Percentiles rank a stretch among this genome's conserved stretches.
Evolutionary conservation across 2,797 vertebrate genomes (phyloP).

Genomic region (Selene dorsalis): DNA sequence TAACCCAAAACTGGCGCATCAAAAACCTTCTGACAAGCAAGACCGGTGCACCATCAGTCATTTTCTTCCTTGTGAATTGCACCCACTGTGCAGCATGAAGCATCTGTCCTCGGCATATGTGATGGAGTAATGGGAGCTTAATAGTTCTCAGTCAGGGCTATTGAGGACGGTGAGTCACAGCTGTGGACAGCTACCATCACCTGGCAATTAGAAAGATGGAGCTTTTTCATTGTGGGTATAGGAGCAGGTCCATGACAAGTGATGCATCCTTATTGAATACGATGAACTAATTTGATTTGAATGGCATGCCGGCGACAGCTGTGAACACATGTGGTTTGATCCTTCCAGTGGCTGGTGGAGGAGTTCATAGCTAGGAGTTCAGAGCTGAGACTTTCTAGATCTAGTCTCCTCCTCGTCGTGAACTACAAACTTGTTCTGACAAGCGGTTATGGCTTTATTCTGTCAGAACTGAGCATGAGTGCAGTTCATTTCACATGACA

Average conservation of each 20-base stretch:
- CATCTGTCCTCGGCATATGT: conserved; percentile 64
- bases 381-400: neutral
- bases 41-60: conserved; percentile 36
- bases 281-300: conserved; percentile 46
- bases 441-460: neutral
- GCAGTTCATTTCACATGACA: conserved; percentile 13
- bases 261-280: conserved; percentile 49
- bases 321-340: conserved; percentile 11
- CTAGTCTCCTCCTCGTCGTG: neutral
- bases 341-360: neutral
- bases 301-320: neutral
- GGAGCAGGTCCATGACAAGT: conserved; percentile 24
- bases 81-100: conserved; percentile 49
- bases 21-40: conserved; percentile 39
- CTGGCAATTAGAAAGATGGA: conserved; percentile 50
- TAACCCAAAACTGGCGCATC: conserved; percentile 11
- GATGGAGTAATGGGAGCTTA: conserved; percentile 68
- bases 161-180: conserved; percentile 66
- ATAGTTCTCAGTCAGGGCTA: conserved; percentile 61
- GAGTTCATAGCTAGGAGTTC: neutral
- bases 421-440: neutral
- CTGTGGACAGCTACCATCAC: conserved; percentile 61
- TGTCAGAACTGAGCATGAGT: neutral
- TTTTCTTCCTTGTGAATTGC: conserved; percentile 42
- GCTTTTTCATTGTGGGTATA: conserved; percentile 8